Percentiles rank a stretch among this genome's conserved stretches.
phyloP scores from a whole-genome alignment of 2,797 vertebrate genomes.

The Schizopygopsis pylzovi region DNA sequence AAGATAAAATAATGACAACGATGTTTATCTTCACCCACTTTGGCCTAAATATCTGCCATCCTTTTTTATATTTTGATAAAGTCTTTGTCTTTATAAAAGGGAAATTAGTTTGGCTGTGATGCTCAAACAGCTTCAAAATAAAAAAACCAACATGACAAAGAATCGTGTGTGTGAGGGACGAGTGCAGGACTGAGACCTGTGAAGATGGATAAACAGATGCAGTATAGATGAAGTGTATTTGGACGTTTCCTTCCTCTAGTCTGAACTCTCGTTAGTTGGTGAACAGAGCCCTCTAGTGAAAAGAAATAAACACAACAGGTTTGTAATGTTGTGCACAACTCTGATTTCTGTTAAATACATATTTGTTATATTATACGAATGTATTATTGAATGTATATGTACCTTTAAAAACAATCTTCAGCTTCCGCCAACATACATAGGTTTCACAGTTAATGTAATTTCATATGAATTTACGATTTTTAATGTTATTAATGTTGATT shows the following conservation, averaged over 20 bases:
- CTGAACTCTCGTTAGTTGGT: background rate
- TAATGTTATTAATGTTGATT: background rate
- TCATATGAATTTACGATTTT: background rate
- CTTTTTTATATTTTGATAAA: too few relatives aligned
- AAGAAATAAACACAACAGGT: background rate
- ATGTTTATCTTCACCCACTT: too few relatives aligned
- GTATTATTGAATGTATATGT: background rate
- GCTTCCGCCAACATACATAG: too few relatives aligned
- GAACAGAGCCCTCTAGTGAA: constrained; percentile 30
- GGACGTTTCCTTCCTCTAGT: background rate
- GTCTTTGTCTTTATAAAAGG: too few relatives aligned
- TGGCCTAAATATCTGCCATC: too few relatives aligned
- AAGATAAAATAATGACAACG: too few relatives aligned
- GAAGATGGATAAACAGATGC: background rate
- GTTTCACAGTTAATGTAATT: background rate
- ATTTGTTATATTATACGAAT: background rate
- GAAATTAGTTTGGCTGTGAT: too few relatives aligned
- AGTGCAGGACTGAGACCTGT: too few relatives aligned
- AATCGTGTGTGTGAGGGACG: too few relatives aligned
- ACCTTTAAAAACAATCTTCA: background rate
- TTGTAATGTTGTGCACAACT: background rate
- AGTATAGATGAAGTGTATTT: background rate
- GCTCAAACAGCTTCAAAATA: too few relatives aligned
- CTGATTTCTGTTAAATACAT: background rate
- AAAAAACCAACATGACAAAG: too few relatives aligned